Evolutionary conservation across 2,888 invertebrate genomes (phyloP), one percentile per base, ranked within the genome.

Genomic region (Lasioglossum zephyrum): DNA sequence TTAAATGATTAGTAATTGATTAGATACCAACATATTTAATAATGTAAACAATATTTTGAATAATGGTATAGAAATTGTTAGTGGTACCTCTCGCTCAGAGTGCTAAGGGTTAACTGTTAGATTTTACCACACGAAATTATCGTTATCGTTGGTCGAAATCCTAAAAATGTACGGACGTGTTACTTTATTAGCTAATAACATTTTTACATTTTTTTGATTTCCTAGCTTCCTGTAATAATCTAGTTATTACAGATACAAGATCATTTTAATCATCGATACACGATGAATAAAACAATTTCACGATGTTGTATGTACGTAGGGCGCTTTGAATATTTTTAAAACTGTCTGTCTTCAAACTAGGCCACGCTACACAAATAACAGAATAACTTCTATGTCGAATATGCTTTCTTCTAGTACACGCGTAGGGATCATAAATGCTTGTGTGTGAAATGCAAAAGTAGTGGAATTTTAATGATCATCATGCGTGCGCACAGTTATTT

Each of bases 381-480:
- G 57, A 73, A 73, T 74, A 79, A 77, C 80, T 74, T 60, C 72
- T 63, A 76, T 49, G 69, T 75, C 81, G 70, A 69, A 79, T 73
- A 78, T 31, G 81, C 73, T 77, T 69, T 49, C 74, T 70, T 74
- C 73, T 69, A 74, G 66, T 66, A 26, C 79, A 44, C 76, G 73
- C 53, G 73, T 22, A 72, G 75, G 69, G 82, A 87, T 82, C 79
- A 82, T 77, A 77, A 84, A 87, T 81, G 78, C 13, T 78, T 73
- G 72, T 16, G 41, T 41, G 11, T 41, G 41, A 41, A 77, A 77
- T 13, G 77, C 31, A 79, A 72, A 74, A 53, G 63, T 66, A 75
- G 31, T 79, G 79, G 79, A 78, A 83, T 87, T 87, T 89, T 89
- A 89, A 89, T 85, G 83, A 89, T 89, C 8, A 74, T 81, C 79